Conservation (phyloP, 2,888 invertebrate species). For the Rhyacophila evoluta region DNA sequence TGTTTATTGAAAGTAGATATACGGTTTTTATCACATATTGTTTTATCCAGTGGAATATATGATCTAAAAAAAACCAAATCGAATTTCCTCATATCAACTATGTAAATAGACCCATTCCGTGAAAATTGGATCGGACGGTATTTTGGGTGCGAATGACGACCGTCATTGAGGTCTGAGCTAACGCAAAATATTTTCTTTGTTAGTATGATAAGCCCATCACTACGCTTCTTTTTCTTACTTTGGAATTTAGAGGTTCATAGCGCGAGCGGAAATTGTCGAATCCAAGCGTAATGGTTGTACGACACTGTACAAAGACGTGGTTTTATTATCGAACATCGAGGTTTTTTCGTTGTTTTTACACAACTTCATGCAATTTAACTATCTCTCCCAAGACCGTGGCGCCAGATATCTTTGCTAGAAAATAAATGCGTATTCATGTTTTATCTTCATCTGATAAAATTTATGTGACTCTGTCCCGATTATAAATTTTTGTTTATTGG, state of each 20-base stretch:
- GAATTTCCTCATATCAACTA: neutral
- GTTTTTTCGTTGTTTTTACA: neutral
- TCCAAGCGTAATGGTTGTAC: neutral
- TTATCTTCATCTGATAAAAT: neutral
- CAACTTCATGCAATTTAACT: neutral
- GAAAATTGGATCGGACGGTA: neutral
- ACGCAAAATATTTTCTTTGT: neutral
- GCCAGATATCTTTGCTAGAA: neutral
- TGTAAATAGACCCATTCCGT: neutral
- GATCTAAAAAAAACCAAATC: neutral
- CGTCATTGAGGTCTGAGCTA: neutral
- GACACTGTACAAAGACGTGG: neutral
- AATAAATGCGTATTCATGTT: neutral
- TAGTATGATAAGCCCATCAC: neutral
- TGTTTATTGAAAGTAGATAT: neutral
- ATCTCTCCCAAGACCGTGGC: neutral
- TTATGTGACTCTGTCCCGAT: neutral
- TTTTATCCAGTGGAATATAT: neutral
- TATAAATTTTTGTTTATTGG: neutral
- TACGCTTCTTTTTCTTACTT: neutral
- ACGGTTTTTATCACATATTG: neutral
- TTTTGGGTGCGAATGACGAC: neutral
- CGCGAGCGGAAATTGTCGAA: neutral
- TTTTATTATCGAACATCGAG: neutral
- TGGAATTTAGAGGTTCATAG: neutral